Conservation (phyloP, 1,140 invertebrate genomes). For the Frieseomelitta varia region DNA sequence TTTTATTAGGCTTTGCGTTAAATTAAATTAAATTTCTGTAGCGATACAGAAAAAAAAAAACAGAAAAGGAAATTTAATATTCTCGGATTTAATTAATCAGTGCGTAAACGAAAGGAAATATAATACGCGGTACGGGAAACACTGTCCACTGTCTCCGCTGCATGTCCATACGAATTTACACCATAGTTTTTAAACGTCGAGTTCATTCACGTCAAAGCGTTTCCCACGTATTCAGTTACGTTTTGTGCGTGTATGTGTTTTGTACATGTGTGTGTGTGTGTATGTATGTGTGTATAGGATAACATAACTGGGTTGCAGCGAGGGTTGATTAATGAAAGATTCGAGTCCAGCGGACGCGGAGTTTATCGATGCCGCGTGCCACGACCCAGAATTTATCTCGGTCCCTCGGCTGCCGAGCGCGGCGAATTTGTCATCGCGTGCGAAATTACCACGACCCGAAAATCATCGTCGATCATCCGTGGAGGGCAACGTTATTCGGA, state of each 20-base stretch:
- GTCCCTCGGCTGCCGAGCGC: not conserved
- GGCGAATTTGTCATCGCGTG: constrained; percentile 7
- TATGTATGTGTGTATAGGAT: not conserved
- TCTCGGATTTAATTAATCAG: not conserved
- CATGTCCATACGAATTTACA: not conserved
- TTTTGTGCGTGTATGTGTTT: not conserved
- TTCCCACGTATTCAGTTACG: not conserved
- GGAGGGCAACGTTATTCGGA: not conserved
- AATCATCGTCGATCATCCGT: not conserved
- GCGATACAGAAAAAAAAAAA: not conserved
- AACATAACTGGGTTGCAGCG: constrained; percentile 19
- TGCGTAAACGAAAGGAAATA: not conserved
- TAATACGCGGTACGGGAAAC: not conserved
- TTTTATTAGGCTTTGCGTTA: not conserved
- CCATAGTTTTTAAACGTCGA: not conserved
- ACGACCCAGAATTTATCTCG: constrained; percentile 12
- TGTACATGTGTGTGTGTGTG: too few relatives aligned
- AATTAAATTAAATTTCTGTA: not conserved
- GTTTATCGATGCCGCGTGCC: constrained; percentile 16
- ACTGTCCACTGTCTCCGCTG: not conserved
- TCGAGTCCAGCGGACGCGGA: not conserved
- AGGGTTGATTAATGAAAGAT: constrained; percentile 43
- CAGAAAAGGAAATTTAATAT: not conserved
- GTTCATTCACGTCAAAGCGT: not conserved
- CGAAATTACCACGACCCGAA: not conserved